A percentile compares a stretch with the other conserved stretches of the same genome.
Conservation (phyloP, 2,113 vertebrate genomes). For the Phalacrocorax brasilianus region DNA sequence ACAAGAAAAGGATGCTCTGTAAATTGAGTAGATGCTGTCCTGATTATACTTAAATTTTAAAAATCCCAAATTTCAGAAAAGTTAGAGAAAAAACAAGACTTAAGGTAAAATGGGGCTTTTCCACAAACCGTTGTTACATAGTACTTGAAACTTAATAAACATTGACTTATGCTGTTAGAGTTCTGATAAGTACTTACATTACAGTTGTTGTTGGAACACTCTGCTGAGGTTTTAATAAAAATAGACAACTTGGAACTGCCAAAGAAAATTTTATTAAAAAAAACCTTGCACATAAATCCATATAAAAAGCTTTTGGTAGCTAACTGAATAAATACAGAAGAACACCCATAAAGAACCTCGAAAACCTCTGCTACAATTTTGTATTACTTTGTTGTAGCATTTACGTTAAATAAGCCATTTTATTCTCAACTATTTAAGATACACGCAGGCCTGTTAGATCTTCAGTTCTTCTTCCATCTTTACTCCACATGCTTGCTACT, state of each 20-base stretch:
- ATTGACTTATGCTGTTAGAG: neutral
- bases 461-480: neutral
- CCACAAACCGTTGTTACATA: neutral
- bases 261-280: neutral
- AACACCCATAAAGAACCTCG: neutral
- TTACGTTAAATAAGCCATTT: neutral
- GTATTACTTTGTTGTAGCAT: neutral
- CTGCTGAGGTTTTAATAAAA: slow-evolving; percentile 13
- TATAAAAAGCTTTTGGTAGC: neutral
- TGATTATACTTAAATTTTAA: neutral
- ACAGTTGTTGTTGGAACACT: slow-evolving; percentile 33
- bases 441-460: neutral
- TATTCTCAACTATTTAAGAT: neutral
- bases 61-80: neutral
- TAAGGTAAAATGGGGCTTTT: neutral
- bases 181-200: slow-evolving; percentile 31
- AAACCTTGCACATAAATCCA: neutral
- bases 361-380: neutral
- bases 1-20: neutral
- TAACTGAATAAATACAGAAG: neutral
- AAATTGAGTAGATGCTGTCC: neutral
- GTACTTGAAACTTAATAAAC: slow-evolving; percentile 27
- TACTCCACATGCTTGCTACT: neutral
- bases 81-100: neutral
- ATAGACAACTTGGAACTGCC: neutral